phyloP scores from a whole-genome alignment of 2,113 vertebrate genomes.

The Halichoerus grypus region DNA sequence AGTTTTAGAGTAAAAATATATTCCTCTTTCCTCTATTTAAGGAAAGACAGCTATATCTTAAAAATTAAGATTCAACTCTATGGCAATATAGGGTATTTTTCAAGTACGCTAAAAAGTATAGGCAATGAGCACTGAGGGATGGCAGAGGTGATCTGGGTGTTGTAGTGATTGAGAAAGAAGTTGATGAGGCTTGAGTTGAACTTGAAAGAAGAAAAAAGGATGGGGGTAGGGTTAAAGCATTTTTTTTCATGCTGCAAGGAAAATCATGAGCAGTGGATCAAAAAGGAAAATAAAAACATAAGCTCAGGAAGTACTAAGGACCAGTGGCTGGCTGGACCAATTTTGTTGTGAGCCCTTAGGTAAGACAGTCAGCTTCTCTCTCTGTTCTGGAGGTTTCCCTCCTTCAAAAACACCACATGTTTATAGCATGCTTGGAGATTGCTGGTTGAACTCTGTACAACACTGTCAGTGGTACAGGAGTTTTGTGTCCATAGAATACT shows the following conservation, averaged over 20 bases:
- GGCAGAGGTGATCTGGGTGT: not conserved
- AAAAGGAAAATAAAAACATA: not conserved
- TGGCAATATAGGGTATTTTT: not conserved
- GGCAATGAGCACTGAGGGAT: not conserved
- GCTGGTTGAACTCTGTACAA: not conserved
- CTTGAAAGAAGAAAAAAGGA: not conserved
- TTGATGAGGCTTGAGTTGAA: not conserved
- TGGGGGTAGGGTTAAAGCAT: not conserved
- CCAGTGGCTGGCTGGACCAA: not conserved
- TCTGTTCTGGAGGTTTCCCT: not conserved
- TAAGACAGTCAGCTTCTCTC: not conserved
- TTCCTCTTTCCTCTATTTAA: not conserved
- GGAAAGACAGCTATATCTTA: not conserved
- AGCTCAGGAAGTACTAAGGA: not conserved
- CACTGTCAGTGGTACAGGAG: not conserved
- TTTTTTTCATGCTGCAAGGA: not conserved
- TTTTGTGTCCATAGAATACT: not conserved
- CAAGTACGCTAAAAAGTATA: not conserved
- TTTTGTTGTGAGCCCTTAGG: not conserved
- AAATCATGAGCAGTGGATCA: not conserved
- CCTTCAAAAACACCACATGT: not conserved
- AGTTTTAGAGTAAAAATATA: not conserved
- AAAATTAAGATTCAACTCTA: not conserved
- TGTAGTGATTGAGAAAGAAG: not conserved
- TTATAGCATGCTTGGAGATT: not conserved